Evolutionary conservation across 2,888 invertebrate species (phyloP).

Genomic region (Unio delphinus): DNA sequence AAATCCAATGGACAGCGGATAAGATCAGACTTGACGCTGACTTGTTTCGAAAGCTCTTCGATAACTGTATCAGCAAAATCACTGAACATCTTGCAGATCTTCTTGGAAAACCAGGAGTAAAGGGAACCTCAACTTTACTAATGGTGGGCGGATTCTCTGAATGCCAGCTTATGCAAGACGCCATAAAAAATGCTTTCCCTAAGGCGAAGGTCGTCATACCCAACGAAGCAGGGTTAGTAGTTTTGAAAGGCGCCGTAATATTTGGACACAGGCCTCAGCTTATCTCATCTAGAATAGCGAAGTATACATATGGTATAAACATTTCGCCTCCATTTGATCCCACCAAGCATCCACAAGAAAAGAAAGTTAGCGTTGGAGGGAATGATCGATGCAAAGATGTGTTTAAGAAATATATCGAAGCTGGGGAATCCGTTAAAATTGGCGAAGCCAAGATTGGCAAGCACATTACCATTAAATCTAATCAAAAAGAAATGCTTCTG

Average conservation of each 20-base stretch:
- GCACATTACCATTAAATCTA: conserved; percentile 35
- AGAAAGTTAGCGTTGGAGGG: conserved; percentile 25
- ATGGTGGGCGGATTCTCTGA: conserved; percentile 44
- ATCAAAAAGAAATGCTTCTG: conserved; percentile 39
- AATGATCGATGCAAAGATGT: conserved; percentile 37
- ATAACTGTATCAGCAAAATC: conserved; percentile 20
- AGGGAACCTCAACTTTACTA: conserved; percentile 25
- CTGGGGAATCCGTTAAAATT: conserved; percentile 26
- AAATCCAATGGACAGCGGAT: conserved; percentile 26
- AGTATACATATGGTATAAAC: conserved; percentile 34
- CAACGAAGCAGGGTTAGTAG: conserved; percentile 28
- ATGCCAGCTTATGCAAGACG: conserved; percentile 29
- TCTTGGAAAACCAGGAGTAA: conserved; percentile 12
- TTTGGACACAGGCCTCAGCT: conserved; percentile 27
- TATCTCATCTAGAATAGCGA: conserved; percentile 27
- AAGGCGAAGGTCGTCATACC: conserved; percentile 26
- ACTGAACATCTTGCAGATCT: conserved; percentile 24
- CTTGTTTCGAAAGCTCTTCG: conserved; percentile 26
- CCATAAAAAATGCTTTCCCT: conserved; percentile 18
- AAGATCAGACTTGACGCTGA: conserved; percentile 36
- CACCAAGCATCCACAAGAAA: conserved; percentile 14
- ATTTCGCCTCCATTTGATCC: conserved; percentile 25
- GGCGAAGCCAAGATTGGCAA: conserved; percentile 33
- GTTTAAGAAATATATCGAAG: conserved; percentile 40
- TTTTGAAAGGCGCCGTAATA: conserved; percentile 37